Conservation (phyloP, 2,113 vertebrate species). For the Dasyurus viverrinus region DNA sequence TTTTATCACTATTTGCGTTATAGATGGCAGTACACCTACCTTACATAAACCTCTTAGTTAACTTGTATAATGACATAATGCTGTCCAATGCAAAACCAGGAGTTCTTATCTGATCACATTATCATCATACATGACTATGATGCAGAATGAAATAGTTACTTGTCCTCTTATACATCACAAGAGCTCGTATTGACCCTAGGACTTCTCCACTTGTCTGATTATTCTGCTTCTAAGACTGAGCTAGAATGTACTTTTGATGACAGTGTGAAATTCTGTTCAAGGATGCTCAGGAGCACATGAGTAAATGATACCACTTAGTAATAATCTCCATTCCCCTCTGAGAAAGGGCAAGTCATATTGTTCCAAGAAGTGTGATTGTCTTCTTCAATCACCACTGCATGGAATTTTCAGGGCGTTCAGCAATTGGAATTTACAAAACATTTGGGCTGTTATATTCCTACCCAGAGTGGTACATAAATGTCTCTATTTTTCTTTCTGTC, state of each 20-base stretch:
- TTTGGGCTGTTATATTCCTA: background rate
- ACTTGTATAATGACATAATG: background rate
- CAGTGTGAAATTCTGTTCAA: background rate
- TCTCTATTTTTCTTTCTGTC: background rate
- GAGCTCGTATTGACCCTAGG: background rate
- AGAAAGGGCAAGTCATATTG: background rate
- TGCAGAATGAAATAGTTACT: background rate
- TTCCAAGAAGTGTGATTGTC: background rate
- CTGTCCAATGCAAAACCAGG: rapidly evolving
- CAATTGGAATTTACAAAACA: background rate
- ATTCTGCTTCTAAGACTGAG: background rate
- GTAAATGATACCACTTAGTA: background rate
- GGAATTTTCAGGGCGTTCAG: background rate
- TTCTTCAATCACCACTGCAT: background rate
- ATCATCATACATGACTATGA: background rate
- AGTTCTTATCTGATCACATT: background rate
- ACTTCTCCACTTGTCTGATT: background rate
- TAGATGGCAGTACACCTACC: background rate
- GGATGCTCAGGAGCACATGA: background rate
- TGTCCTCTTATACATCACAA: background rate
- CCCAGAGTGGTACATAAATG: background rate
- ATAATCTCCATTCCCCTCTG: background rate
- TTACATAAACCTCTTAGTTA: background rate
- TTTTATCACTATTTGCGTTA: background rate
- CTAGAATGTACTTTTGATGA: background rate